Evolutionary conservation across 2,888 invertebrate genomes (phyloP), one percentile per base, ranked within the genome.

Genomic region (Leucophenga montana): DNA sequence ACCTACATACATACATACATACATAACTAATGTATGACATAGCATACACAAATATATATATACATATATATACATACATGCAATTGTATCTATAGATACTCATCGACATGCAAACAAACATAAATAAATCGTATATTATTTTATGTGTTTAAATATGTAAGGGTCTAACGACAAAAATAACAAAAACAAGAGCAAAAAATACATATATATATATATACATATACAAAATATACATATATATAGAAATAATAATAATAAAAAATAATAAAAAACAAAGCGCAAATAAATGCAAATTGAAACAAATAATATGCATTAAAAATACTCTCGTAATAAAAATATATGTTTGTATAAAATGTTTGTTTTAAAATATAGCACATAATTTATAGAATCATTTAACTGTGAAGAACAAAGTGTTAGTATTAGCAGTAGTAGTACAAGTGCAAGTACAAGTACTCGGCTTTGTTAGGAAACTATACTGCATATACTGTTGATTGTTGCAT

Each of bases 191-290:
- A 8, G 39, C 66, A 64, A 69, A 57, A 54, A 69, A 16, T 65
- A 53, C 39, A 69, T 33, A 56, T 8, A 39, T 39, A 39, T 67
- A 66, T 53, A 56, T 54, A 74, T 9, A 71, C 31, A 71, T 67
- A 69, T n/a, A 54, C 69, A 70, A 69, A 72, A 22, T 39, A 62
- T 20, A 53, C 31, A 62, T 39, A 66, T 20, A 57, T n/a, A 54
- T 20, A 22, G 50, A 59, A 16, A 66, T 44, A 69, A 59, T 64
- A 72, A 67, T 39, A n/a, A n/a, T n/a, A n/a, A 69, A 54, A 56
- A 67, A 73, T 66, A 71, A 57, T 73, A 72, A 73, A 61, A 39
- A 72, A 70, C 70, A 61, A 39, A 72, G 69, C 70, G 70, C 71
- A 73, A 71, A 66, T 64, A 50, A 56, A 48, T 50, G 56, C 57